Conservation (phyloP, 2,113 vertebrate genomes). For the Nasalis larvatus region DNA sequence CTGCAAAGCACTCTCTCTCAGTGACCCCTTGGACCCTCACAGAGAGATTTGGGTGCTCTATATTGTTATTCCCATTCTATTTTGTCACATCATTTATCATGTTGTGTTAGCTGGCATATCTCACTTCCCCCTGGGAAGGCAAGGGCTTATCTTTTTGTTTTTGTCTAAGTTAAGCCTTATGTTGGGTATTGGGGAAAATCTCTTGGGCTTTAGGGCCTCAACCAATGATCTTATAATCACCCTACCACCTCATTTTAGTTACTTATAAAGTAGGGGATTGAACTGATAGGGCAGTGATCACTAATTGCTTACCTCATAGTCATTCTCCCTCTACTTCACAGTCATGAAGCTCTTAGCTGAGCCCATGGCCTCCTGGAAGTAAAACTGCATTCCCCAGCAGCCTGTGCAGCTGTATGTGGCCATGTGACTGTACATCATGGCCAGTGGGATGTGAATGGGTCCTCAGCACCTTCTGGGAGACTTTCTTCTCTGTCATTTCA, state of each 20-base stretch:
- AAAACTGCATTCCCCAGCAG: not conserved
- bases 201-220: not conserved
- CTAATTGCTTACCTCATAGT: not conserved
- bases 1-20: not conserved
- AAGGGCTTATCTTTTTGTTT: not conserved
- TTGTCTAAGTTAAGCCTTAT: not conserved
- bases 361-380: not conserved
- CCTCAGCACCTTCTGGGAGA: not conserved
- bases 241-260: not conserved
- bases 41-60: not conserved
- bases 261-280: not conserved
- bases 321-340: not conserved
- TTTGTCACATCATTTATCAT: not conserved
- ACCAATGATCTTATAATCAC: not conserved
- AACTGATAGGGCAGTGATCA: not conserved
- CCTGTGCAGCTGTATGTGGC: not conserved
- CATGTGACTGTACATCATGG: not conserved
- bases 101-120: not conserved
- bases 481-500: not conserved
- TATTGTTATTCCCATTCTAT: not conserved
- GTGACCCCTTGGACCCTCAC: not conserved
- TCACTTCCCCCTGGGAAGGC: not conserved
- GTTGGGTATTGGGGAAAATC: not conserved
- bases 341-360: not conserved
- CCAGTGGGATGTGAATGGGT: not conserved